Conservation (phyloP, 1,140 invertebrate genomes). For the Monochamus saltuarius region DNA sequence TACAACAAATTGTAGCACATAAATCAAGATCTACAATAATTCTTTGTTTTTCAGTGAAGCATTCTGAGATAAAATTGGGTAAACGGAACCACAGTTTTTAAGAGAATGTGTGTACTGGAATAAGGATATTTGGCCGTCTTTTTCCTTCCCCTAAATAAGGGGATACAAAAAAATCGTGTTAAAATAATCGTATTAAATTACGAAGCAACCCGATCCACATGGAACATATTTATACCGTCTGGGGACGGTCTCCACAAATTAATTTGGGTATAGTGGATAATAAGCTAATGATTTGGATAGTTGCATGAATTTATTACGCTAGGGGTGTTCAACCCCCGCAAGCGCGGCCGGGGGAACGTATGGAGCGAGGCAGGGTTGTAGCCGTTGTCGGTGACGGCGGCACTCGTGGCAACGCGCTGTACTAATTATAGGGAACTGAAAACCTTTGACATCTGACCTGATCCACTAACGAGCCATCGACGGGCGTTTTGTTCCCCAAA, state of each 20-base stretch:
- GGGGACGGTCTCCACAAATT: conserved; percentile 13
- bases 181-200: background rate
- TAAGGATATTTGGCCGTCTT: too few species aligned
- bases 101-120: too few species aligned
- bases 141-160: too few species aligned
- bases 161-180: background rate
- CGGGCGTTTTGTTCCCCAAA: conserved; percentile 45
- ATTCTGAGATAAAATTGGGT: too few species aligned
- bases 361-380: conserved; percentile 15
- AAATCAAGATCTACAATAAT: too few species aligned
- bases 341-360: background rate
- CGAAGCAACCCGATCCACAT: background rate
- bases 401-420: conserved; percentile 40
- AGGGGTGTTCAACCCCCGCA: conserved; percentile 18
- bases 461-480: conserved; percentile 51
- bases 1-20: too few species aligned
- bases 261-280: conserved; percentile 12
- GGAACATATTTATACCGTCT: conserved; percentile 2
- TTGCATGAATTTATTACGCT: conserved; percentile 22
- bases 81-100: too few species aligned
- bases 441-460: conserved; percentile 53
- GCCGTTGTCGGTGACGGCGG: conserved; percentile 7
- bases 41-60: too few species aligned
- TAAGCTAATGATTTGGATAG: conserved; percentile 23
- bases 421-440: conserved; percentile 52